Conservation (phyloP, 2,888 invertebrate species). For the Calameuta filiformis region DNA sequence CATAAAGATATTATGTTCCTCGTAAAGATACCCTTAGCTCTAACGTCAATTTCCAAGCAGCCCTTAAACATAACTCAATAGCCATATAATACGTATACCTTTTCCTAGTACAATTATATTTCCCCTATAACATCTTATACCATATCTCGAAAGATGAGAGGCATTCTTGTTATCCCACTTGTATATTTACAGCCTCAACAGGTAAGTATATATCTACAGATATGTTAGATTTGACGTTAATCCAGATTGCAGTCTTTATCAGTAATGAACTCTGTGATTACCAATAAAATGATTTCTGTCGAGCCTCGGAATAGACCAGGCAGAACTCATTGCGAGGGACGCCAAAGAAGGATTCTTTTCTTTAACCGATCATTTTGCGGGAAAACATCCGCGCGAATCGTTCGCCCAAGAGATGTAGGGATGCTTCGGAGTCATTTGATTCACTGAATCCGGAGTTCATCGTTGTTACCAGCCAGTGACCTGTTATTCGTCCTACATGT, state of each 20-base stretch:
- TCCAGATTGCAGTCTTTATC: not conserved
- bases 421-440: not conserved
- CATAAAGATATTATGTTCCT: not conserved
- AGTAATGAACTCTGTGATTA: not conserved
- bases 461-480: not conserved
- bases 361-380: not conserved
- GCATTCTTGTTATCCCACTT: not conserved
- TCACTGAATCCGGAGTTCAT: not conserved
- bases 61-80: not conserved
- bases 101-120: not conserved
- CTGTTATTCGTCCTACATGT: not conserved
- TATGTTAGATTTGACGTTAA: not conserved
- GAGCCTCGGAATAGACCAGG: not conserved
- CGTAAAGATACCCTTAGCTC: not conserved
- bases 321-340: not conserved
- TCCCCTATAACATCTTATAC: not conserved
- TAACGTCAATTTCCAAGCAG: not conserved
- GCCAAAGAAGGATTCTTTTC: not conserved
- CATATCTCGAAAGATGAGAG: not conserved
- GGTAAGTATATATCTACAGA: not conserved
- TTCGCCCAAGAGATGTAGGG: not conserved
- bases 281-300: no score
- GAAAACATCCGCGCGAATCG: not conserved
- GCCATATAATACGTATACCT: not conserved
- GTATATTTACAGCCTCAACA: not conserved